Evolutionary conservation across 2,113 vertebrate genomes (phyloP), one percentile per base, ranked within the genome.

Genomic region (Sula dactylatra): DNA sequence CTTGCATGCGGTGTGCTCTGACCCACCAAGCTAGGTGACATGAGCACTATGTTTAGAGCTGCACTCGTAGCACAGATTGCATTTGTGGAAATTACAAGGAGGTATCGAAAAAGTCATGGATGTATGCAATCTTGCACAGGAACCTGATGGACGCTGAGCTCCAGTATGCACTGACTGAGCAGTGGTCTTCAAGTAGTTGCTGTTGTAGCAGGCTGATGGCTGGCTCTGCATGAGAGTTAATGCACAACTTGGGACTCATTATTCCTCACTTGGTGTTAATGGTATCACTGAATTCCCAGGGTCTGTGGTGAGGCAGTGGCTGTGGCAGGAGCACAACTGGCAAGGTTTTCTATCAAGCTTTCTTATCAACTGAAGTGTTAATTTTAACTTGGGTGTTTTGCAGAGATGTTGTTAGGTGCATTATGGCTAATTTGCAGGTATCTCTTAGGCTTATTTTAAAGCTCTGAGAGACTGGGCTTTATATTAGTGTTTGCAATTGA

Each of bases 401-500:
- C 54, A 73, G 92, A 78, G 45, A 59, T 64, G 31, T 31, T 34
- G 65, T 25, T 74, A 58, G 44, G 32, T 70, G 21, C 25, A 31
- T 66, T 36, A 6, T 49, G 55, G 64, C 72, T 91, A 45, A 40
- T 82, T 62, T 91, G 73, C 59, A 78, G 64, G 42, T 81, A 21
- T 67, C 42, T 64, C 4, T 10, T 52, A 47, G 14, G 38, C 9
- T 79, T 76, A 64, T 89, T 91, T 86, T 88, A 65, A 94, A 89
- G 19, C n/a, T 71, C 25, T 55, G 24, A 13, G 32, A 49, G 55
- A 31, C 29, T 54, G 38, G n/a, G 73, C 45, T 93, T 93, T 93
- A 26, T 83, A 58, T 66, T 44, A 61, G 36, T 20, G 54, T 61
- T 94, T 62, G 74, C 42, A 45, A 50, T 45, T 87, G 96, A 91